phyloP scores from a whole-genome alignment of 2,113 vertebrate genomes.

The Rafetus swinhoei region DNA sequence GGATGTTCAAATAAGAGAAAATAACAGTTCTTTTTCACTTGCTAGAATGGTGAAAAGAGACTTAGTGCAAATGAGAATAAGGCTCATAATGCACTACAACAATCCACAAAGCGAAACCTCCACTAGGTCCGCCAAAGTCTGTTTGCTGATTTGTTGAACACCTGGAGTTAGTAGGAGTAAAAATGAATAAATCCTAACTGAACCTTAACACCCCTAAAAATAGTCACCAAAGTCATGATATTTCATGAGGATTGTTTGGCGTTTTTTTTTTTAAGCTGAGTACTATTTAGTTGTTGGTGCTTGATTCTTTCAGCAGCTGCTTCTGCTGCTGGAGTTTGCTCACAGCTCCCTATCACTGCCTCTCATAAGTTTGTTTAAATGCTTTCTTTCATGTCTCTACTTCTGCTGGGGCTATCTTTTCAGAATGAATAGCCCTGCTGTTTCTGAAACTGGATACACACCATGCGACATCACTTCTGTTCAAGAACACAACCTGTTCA shows the following conservation, averaged over 20 bases:
- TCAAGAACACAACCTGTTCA: not conserved
- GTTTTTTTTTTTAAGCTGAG: not conserved
- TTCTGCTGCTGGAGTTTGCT: not conserved
- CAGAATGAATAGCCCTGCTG: not conserved
- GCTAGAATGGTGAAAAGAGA: not conserved
- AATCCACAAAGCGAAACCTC: not conserved
- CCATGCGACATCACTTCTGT: not conserved
- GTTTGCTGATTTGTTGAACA: not conserved
- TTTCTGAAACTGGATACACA: not conserved
- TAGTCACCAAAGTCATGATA: not conserved
- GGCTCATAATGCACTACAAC: not conserved
- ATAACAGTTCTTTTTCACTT: not conserved
- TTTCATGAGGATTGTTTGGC: not conserved
- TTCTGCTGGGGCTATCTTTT: not conserved
- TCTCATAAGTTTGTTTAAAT: not conserved
- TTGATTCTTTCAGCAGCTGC: not conserved
- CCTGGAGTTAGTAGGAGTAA: not conserved
- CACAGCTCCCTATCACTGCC: not conserved
- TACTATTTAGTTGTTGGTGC: not conserved
- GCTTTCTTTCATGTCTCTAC: not conserved
- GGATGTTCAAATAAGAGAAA: not conserved
- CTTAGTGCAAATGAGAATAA: not conserved
- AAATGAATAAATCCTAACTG: not conserved
- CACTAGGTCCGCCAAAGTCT: not conserved
- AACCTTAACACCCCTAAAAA: not conserved